Percentiles rank a stretch among this genome's conserved stretches.
phyloP scores from a whole-genome alignment of 2,797 vertebrate genomes.

The Paedocypris micromegethes region DNA sequence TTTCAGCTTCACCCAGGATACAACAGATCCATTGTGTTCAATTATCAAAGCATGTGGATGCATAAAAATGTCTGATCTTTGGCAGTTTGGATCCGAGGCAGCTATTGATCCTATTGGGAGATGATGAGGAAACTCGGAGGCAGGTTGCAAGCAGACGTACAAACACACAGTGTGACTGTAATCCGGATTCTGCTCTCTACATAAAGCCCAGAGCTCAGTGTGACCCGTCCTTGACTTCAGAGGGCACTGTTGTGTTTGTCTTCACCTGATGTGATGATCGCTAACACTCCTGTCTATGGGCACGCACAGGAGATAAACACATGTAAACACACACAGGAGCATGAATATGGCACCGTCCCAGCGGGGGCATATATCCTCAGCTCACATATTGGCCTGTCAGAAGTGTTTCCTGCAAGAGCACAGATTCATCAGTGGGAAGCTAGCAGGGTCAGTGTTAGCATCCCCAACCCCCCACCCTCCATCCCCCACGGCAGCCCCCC shows the following conservation, averaged over 20 bases:
- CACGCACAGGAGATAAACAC: slow-evolving; percentile 24
- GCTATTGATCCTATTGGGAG: slow-evolving; percentile 34
- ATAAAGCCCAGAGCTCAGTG: slow-evolving; percentile 48
- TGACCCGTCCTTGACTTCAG: slow-evolving; percentile 64
- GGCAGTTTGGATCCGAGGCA: slow-evolving; percentile 19
- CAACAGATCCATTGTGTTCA: slow-evolving; percentile 6
- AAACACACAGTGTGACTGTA: slow-evolving; percentile 35
- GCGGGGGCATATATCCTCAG: slow-evolving; percentile 63
- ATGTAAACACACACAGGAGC: slow-evolving; percentile 48
- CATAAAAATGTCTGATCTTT: slow-evolving; percentile 15
- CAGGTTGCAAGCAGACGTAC: slow-evolving; percentile 35
- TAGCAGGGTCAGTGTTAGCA: slow-evolving; percentile 72
- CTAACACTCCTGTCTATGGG: slow-evolving; percentile 45
- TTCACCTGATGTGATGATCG: slow-evolving; percentile 58
- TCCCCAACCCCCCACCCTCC: slow-evolving; percentile 56
- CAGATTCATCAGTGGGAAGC: slow-evolving; percentile 76
- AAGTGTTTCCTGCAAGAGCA: slow-evolving; percentile 78
- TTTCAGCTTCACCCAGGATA: neutral
- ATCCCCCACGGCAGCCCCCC: slow-evolving; percentile 20
- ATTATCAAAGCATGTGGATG: slow-evolving; percentile 10
- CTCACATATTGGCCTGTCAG: slow-evolving; percentile 80
- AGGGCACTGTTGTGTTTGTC: slow-evolving; percentile 61
- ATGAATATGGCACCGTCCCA: slow-evolving; percentile 36
- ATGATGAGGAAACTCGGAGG: slow-evolving; percentile 41
- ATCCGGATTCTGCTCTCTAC: slow-evolving; percentile 44